These are phyloP conservation scores for Himalopsyche japonica DNA, from an alignment of 2,888 invertebrate species.

Conservation along the genomic window DNA sequence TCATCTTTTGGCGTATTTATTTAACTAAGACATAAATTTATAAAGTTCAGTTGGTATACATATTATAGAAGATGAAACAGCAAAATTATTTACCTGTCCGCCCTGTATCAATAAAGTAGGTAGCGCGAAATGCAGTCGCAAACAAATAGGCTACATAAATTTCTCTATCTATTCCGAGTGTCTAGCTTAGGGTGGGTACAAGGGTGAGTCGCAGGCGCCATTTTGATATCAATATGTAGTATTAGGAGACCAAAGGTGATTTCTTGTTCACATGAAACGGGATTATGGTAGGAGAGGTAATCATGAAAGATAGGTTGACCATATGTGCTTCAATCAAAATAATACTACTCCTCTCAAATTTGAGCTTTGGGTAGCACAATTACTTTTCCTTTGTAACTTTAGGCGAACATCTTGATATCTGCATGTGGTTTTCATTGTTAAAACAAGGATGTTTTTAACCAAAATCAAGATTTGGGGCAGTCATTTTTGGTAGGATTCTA, in stretches of 20 bases:
- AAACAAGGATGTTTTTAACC: background rate
- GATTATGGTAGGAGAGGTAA: background rate
- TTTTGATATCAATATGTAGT: slow-evolving; percentile 33
- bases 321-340: background rate
- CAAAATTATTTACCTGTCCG: background rate
- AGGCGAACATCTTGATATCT: background rate
- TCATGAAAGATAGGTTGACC: background rate
- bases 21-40: no score
- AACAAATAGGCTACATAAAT: background rate
- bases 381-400: background rate
- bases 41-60: no score
- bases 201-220: background rate
- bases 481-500: background rate
- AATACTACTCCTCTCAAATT: background rate
- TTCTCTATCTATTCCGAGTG: background rate
- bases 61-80: no score
- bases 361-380: background rate
- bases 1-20: no score
- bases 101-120: background rate
- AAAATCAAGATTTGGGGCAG: background rate
- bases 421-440: background rate
- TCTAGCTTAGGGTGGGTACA: background rate
- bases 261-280: slow-evolving; percentile 25
- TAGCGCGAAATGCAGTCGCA: background rate
- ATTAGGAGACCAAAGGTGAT: slow-evolving; percentile 34